These are phyloP conservation scores for Crematogaster levior DNA, from an alignment of 2,888 invertebrate species.

Conservation along the genomic window DNA sequence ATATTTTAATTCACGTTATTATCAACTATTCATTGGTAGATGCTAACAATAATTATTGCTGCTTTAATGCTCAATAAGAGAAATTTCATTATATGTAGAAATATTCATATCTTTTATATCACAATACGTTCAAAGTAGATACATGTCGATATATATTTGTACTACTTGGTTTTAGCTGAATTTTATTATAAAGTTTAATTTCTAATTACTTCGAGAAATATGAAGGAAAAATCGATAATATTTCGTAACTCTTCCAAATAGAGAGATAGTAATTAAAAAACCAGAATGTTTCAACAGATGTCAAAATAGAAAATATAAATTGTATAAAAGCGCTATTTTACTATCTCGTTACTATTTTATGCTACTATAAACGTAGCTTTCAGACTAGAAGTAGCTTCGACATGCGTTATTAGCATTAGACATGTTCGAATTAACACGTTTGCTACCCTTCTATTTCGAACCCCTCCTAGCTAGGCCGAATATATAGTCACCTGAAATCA, in stretches of 20 bases:
- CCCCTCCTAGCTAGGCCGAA: conserved; percentile 80
- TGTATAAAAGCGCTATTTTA: not conserved
- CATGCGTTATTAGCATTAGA: conserved; percentile 79
- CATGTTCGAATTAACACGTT: conserved; percentile 81
- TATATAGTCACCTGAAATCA: conserved; percentile 75
- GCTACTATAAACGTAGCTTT: conserved; percentile 20
- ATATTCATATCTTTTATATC: not conserved
- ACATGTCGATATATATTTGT: not conserved
- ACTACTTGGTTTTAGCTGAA: not conserved
- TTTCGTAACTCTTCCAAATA: not conserved
- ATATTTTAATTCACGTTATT: not conserved
- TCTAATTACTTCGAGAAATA: not conserved
- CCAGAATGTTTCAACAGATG: not conserved
- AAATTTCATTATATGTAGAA: conserved; percentile 17
- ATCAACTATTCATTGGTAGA: not conserved
- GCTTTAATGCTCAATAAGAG: not conserved
- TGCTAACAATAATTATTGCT: conserved; percentile 13
- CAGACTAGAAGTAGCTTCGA: conserved; percentile 73
- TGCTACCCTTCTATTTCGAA: conserved; percentile 78
- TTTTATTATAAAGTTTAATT: conserved; percentile 8
- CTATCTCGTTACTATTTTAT: not conserved
- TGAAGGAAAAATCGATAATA: not conserved
- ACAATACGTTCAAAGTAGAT: not conserved
- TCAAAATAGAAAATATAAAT: not conserved
- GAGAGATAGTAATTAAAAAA: not conserved